Evolutionary conservation across 2,797 vertebrate genomes (phyloP), one percentile per base, ranked within the genome.

Genomic region (Characodon lateralis): DNA sequence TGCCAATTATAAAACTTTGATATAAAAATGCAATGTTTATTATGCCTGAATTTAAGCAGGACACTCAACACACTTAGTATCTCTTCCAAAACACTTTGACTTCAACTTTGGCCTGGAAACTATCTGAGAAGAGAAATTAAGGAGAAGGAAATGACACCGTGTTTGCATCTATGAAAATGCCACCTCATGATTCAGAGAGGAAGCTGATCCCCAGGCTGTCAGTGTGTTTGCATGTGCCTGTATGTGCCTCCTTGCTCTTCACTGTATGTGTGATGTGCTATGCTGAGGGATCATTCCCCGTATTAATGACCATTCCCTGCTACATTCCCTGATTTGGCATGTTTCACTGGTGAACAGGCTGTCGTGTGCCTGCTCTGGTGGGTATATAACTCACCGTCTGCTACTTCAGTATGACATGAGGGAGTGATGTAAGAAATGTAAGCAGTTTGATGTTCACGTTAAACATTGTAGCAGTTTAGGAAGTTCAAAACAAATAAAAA

Each of bases 81-180:
- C 53, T 0, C 51, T 66, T 76, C 13, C n/a, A 69, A 28, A 81
- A 78, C 56, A 73, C 58, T 82, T 73, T 43, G 75, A 58, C 55
- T 85, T 84, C 82, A 87, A 88, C 85, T 75, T 76, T 82, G 87
- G 81, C 87, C 83, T 94, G 92, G 93, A 93, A 94, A 92, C 88
- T 94, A 93, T 93, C 83, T 75, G 35, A 80, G 72, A 76, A 35
- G 82, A 89, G 87, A 79, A 94, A 91, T 91, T 39, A 77, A 86
- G 89, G 85, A 89, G 85, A 74, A 89, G 89, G 91, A 91, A 93
- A 92, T 90, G 86, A 85, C 90, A 91, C 85, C 76, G 84, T 87
- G 85, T 94, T 93, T 93, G 93, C 92, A 93, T 89, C 84, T 88
- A 88, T 91, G 90, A 93, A 88, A 92, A 90, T 76, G 83, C 79